Conservation (phyloP, 2,797 vertebrate genomes). For the Gallirallus australis region DNA sequence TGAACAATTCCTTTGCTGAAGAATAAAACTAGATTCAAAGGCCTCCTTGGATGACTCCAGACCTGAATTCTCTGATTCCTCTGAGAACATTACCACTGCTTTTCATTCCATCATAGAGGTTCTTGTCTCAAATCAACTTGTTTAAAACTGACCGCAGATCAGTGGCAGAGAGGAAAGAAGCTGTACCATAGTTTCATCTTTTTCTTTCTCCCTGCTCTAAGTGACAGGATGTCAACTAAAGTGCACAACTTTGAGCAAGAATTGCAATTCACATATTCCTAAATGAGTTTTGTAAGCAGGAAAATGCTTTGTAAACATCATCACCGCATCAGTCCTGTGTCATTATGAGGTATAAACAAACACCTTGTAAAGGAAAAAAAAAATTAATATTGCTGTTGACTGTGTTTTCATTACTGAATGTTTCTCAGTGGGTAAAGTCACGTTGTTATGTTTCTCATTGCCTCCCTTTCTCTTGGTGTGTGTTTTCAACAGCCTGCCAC, state of each 20-base stretch:
- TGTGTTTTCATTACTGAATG: not conserved
- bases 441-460: not conserved
- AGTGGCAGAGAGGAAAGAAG: not conserved
- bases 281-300: not conserved
- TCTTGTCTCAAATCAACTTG: not conserved
- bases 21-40: not conserved
- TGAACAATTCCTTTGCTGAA: not conserved
- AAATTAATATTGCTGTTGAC: not conserved
- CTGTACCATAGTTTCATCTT: not conserved
- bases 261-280: not conserved
- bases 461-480: not conserved
- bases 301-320: not conserved
- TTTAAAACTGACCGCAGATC: not conserved
- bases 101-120: not conserved
- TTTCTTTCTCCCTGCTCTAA: not conserved
- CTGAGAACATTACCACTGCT: rapidly evolving
- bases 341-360: not conserved
- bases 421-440: not conserved
- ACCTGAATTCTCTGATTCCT: not conserved
- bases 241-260: not conserved
- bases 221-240: not conserved
- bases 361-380: not conserved
- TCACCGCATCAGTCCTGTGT: not conserved
- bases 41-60: not conserved
- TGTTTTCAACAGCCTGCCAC: not conserved